A percentile compares a stretch with the other conserved stretches of the same genome.
These are phyloP conservation scores for Pediacus dermestoides DNA, from an alignment of 2,888 invertebrate genomes.

Conservation along the genomic window DNA sequence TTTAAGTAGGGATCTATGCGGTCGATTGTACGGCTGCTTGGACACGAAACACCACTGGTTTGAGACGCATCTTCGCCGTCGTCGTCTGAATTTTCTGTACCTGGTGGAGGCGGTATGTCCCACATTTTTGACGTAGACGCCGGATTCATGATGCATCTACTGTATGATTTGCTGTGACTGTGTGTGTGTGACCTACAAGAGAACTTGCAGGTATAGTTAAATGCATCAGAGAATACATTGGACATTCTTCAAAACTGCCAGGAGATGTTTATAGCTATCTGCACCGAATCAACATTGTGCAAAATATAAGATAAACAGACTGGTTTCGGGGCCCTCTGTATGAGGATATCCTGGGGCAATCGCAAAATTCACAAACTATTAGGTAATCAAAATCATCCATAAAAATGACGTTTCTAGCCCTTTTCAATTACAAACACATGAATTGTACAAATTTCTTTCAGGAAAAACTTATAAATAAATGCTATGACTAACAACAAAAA, in stretches of 20 bases:
- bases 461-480: too few species aligned
- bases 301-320: too few species aligned
- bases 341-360: not conserved
- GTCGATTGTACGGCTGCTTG: constrained; percentile 30
- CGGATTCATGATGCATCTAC: constrained; percentile 37
- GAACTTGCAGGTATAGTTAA: constrained; percentile 53
- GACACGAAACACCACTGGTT: constrained; percentile 8
- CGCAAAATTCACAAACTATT: constrained; percentile 3
- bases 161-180: constrained; percentile 16
- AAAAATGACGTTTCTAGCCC: too few species aligned
- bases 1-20: constrained; percentile 43
- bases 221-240: constrained; percentile 38
- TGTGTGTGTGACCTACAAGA: constrained; percentile 49
- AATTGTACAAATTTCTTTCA: too few species aligned
- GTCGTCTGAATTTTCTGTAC: constrained; percentile 41
- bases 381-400: constrained; percentile 10
- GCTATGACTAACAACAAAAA: too few species aligned
- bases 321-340: too few species aligned
- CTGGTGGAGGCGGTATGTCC: constrained; percentile 49
- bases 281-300: too few species aligned
- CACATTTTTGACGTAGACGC: constrained; percentile 36
- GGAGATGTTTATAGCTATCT: constrained; percentile 17
- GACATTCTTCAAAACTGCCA: constrained; percentile 34
- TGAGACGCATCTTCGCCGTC: constrained; percentile 19
- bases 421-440: too few species aligned